Evolutionary conservation across 2,888 invertebrate species (phyloP), one percentile per base, ranked within the genome.

Genomic region (Lottia scabra): DNA sequence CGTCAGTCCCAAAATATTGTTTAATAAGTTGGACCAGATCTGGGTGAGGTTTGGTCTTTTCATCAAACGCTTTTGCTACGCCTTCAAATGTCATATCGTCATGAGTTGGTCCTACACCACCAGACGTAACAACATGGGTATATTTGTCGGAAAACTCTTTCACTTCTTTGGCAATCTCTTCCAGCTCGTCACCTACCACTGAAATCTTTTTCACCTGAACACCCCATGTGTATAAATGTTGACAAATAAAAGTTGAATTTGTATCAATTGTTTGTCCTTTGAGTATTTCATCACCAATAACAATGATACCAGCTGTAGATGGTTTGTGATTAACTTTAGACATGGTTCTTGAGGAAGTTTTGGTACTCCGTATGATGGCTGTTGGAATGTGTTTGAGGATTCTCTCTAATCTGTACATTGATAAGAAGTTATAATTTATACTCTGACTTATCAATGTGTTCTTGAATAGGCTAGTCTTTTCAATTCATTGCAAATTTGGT

Each of bases 61-160:
- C 90, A 67, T 84, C 82, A 81, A 92, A 91, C 2, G 91, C 91
- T 75, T 86, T 85, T 2, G 91, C 91, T 6, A 91, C 90, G 90
- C 94, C 94, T 91, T 93, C 92, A 89, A 93, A 94, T 0, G 94
- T 94, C 81, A 93, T 90, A 87, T 94, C 94, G 89, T 94, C 94
- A 87, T 94, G 94, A 19, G 94, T 94, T 1, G 94, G 94, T 16
- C 94, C 94, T 75, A 94, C 93, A 45, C 95, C 95, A 26, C 95
- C 95, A 0, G 94, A 92, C 0, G 95, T 94, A 72, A 95, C 91
- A 12, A 95, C 94, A 88, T 93, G 92, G 64, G 92, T 92, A 85
- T 90, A 94, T 68, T 85, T 89, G 2, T 88, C 82, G 3, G 94
- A 93, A 85, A 93, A 93, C 56, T 89, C 77, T 66, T 87, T 87